phyloP scores from a whole-genome alignment of 2,888 invertebrate genomes.

The Lampropteryx suffumata region DNA sequence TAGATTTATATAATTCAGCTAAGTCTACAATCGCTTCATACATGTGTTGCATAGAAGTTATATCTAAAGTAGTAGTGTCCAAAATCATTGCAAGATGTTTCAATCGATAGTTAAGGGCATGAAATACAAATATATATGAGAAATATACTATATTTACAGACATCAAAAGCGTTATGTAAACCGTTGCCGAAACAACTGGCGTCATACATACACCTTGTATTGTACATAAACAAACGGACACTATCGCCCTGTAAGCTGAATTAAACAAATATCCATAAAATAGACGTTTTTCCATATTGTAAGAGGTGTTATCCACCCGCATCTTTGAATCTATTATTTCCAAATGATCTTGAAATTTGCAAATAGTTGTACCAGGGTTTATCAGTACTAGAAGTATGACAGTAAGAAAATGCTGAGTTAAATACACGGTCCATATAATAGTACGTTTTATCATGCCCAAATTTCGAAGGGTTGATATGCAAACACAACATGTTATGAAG shows the following conservation, averaged over 20 bases:
- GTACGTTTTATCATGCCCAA: background rate
- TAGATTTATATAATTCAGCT: background rate
- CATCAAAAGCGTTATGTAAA: background rate
- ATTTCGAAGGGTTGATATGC: background rate
- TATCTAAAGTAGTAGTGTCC: background rate
- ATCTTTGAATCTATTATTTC: conserved; percentile 1
- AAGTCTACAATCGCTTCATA: conserved; percentile 3
- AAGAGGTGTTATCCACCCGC: background rate
- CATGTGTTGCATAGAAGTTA: background rate
- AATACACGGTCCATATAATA: background rate
- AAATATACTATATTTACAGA: background rate
- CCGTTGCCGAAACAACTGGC: background rate
- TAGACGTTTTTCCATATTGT: background rate
- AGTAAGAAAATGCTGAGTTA: background rate
- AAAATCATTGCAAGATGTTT: conserved; percentile 2
- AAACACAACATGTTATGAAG: background rate
- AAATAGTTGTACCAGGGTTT: background rate
- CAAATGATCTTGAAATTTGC: background rate
- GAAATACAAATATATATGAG: background rate
- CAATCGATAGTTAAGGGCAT: background rate
- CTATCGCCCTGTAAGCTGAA: background rate
- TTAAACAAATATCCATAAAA: background rate
- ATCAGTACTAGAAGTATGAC: background rate
- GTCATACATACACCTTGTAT: background rate
- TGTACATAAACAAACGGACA: background rate